phyloP scores from a whole-genome alignment of 1,140 invertebrate genomes.

The Drosophila busckii region DNA sequence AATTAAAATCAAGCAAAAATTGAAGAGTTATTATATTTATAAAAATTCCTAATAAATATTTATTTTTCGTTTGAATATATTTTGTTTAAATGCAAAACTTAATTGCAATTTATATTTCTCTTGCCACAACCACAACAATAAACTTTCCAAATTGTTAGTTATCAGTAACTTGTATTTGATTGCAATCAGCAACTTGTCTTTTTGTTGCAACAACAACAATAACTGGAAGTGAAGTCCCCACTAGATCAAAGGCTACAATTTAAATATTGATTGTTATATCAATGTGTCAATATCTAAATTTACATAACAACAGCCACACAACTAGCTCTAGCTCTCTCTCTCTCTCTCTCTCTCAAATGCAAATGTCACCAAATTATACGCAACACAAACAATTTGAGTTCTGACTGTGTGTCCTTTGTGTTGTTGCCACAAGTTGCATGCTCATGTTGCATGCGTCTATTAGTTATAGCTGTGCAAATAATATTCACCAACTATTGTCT shows the following conservation, averaged over 20 bases:
- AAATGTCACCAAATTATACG: constrained; percentile 50
- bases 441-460: constrained; percentile 23
- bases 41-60: too few relatives aligned
- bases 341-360: constrained; percentile 23
- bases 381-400: constrained; percentile 3
- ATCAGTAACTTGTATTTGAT: too few relatives aligned
- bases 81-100: too few relatives aligned
- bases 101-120: too few relatives aligned
- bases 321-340: constrained; percentile 36
- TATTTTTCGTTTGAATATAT: too few relatives aligned
- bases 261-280: constrained; percentile 73
- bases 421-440: constrained; percentile 14
- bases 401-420: too few relatives aligned
- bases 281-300: constrained; percentile 67
- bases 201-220: not conserved
- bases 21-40: too few relatives aligned
- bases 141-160: too few relatives aligned
- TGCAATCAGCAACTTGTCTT: not conserved
- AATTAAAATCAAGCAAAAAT: too few relatives aligned
- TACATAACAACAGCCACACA: constrained; percentile 54
- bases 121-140: too few relatives aligned
- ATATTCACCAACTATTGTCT: constrained; percentile 40
- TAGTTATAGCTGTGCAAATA: constrained; percentile 54
- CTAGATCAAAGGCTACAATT: constrained; percentile 30
- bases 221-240: not conserved